These are phyloP conservation scores for Agapornis roseicollis DNA, from an alignment of 2,113 vertebrate genomes.

Conservation along the genomic window DNA sequence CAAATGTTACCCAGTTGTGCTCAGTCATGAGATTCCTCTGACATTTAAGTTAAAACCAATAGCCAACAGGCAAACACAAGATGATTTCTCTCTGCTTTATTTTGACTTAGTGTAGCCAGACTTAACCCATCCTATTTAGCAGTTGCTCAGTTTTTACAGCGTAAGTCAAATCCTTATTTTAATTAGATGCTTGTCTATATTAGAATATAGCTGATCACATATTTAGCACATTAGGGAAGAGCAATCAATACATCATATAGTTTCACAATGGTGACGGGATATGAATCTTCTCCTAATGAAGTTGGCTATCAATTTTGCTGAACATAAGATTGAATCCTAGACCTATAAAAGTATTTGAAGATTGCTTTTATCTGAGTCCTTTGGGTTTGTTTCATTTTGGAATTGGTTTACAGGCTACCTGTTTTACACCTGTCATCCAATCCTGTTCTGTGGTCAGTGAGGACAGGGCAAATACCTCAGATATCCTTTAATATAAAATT, in stretches of 20 bases:
- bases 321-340: not conserved
- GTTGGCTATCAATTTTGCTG: not conserved
- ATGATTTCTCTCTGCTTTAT: not conserved
- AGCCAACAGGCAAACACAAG: not conserved
- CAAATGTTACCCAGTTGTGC: not conserved
- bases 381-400: not conserved
- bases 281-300: slow-evolving; percentile 9
- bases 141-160: not conserved
- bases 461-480: not conserved
- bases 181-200: not conserved
- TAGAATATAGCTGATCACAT: slow-evolving; percentile 1
- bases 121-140: not conserved
- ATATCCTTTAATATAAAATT: not conserved
- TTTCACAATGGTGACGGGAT: not conserved
- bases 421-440: not conserved
- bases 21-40: not conserved
- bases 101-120: not conserved
- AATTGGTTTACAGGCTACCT: not conserved
- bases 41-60: not conserved
- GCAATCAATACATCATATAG: not conserved
- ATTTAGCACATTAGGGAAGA: not conserved
- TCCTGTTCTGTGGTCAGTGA: not conserved
- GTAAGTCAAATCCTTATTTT: not conserved
- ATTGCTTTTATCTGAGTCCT: not conserved
- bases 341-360: not conserved